Percentiles rank a stretch among this genome's conserved stretches.
phyloP scores from a whole-genome alignment of 2,113 vertebrate species.

The Pteruthius melanotis region DNA sequence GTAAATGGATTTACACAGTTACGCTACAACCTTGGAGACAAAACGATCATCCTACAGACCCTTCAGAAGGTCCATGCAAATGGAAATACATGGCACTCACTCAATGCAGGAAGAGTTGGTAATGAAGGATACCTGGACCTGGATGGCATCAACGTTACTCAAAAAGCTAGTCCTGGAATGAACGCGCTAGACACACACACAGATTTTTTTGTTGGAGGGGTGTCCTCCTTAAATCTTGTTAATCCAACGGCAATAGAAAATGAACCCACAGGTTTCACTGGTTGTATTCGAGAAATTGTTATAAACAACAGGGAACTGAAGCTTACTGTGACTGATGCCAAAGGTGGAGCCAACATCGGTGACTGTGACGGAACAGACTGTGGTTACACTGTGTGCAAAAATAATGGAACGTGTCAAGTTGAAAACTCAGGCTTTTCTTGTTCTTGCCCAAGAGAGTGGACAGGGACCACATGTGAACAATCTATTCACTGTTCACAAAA shows the following conservation, averaged over 20 bases:
- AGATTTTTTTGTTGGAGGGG: slow-evolving; percentile 81
- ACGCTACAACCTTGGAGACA: slow-evolving; percentile 82
- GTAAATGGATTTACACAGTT: slow-evolving; percentile 77
- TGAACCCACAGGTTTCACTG: slow-evolving; percentile 76
- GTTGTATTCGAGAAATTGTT: slow-evolving; percentile 76
- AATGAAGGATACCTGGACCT: slow-evolving; percentile 77
- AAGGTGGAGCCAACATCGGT: slow-evolving; percentile 78
- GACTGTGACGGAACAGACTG: slow-evolving; percentile 86
- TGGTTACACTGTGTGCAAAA: slow-evolving; percentile 82
- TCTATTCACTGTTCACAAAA: slow-evolving; percentile 70
- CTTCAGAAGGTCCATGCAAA: slow-evolving; percentile 47
- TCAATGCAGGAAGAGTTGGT: slow-evolving; percentile 76
- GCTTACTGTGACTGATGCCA: slow-evolving; percentile 74
- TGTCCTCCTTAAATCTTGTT: slow-evolving; percentile 75
- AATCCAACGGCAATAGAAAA: slow-evolving; percentile 72
- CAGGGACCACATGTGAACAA: slow-evolving; percentile 73
- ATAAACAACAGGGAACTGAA: slow-evolving; percentile 79
- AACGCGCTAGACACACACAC: slow-evolving; percentile 73
- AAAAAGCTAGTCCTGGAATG: slow-evolving; percentile 69
- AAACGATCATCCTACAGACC: slow-evolving; percentile 70
- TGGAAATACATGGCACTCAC: slow-evolving; percentile 74
- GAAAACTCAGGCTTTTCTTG: slow-evolving; percentile 69
- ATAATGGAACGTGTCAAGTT: slow-evolving; percentile 72
- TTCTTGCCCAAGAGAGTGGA: slow-evolving; percentile 73
- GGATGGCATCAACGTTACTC: slow-evolving; percentile 68